phyloP scores from a whole-genome alignment of 2,888 invertebrate genomes.

The Caenorhabditis doughertyi region DNA sequence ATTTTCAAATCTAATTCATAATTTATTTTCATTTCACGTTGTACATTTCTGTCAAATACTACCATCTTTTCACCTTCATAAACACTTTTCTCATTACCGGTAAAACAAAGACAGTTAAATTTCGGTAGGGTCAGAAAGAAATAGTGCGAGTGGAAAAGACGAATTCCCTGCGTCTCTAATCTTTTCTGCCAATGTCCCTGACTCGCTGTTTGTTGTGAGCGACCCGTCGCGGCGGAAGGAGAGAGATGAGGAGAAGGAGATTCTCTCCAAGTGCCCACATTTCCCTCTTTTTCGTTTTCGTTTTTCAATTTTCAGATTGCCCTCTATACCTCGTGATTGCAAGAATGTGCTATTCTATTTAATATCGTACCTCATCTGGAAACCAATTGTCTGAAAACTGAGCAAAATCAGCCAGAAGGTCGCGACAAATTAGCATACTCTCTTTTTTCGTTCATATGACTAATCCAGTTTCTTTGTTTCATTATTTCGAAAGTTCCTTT shows the following conservation, averaged over 20 bases:
- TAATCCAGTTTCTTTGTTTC: neutral
- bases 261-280: slow-evolving; percentile 55
- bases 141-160: slow-evolving; percentile 26
- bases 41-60: slow-evolving; percentile 50
- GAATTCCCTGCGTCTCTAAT: slow-evolving; percentile 40
- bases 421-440: neutral
- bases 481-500: neutral
- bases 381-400: no score
- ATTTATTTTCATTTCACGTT: slow-evolving; percentile 28
- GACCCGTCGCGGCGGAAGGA: slow-evolving; percentile 32
- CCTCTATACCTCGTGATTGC: slow-evolving; percentile 6
- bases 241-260: slow-evolving; percentile 41
- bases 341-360: no score
- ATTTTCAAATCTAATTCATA: slow-evolving; percentile 6
- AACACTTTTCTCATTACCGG: slow-evolving; percentile 46
- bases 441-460: neutral
- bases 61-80: slow-evolving; percentile 42
- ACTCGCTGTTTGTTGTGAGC: slow-evolving; percentile 60
- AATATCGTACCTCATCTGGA: no score
- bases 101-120: slow-evolving; percentile 54
- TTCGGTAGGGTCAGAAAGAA: slow-evolving; percentile 25
- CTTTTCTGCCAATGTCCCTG: slow-evolving; percentile 15
- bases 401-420: neutral
- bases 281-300: slow-evolving; percentile 28
- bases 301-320: slow-evolving; percentile 37